Conservation (phyloP, 2,113 vertebrate genomes). For the Thoracochromis brauschi region DNA sequence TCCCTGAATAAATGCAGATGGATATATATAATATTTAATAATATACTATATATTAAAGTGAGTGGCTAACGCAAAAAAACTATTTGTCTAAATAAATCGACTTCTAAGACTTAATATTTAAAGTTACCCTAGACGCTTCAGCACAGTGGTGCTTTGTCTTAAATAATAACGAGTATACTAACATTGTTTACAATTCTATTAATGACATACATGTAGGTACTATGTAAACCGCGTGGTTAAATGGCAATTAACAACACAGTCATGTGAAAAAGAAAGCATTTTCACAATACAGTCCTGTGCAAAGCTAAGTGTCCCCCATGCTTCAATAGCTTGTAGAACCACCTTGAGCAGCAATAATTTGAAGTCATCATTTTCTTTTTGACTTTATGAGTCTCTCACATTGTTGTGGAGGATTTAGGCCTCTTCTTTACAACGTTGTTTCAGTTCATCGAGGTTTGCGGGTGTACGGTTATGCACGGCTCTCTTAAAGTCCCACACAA, state of each 20-base stretch:
- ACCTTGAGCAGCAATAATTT: neutral
- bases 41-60: neutral
- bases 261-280: neutral
- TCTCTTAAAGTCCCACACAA: neutral
- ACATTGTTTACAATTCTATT: neutral
- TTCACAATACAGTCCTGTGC: neutral
- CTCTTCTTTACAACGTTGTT: neutral
- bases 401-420: neutral
- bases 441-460: neutral
- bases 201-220: neutral
- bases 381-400: neutral
- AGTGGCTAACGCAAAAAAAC: neutral
- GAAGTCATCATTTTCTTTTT: neutral
- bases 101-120: neutral
- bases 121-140: neutral
- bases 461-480: accelerated
- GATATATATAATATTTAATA: neutral
- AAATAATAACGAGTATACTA: neutral
- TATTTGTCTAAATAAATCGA: neutral
- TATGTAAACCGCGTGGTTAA: neutral
- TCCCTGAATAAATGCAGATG: neutral
- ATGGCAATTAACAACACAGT: neutral
- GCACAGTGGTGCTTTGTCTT: neutral
- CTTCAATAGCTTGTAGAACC: neutral
- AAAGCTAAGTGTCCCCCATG: neutral